A percentile compares a stretch with the other conserved stretches of the same genome.
phyloP scores from a whole-genome alignment of 2,888 invertebrate species.

The Spilosoma lubricipeda region DNA sequence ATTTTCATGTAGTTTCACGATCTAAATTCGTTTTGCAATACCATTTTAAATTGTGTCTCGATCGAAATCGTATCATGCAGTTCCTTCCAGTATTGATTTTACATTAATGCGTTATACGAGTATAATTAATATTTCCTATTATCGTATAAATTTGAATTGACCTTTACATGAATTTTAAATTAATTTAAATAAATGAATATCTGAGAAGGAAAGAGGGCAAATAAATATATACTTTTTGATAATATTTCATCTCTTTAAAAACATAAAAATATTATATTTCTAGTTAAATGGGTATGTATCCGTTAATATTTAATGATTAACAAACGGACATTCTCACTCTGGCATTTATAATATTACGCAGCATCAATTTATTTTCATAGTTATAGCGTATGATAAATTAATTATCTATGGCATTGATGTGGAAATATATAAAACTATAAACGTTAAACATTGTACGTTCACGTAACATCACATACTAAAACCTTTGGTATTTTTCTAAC shows the following conservation, averaged over 20 bases:
- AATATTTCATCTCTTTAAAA: neutral
- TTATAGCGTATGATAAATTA: neutral
- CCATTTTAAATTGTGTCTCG: neutral
- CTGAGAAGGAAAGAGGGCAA: neutral
- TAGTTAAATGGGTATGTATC: neutral
- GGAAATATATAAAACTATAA: neutral
- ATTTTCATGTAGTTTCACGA: too few relatives aligned
- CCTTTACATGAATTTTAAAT: neutral
- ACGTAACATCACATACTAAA: neutral
- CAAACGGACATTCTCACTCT: neutral
- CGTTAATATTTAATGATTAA: neutral
- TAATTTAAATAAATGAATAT: neutral
- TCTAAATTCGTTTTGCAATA: too few relatives aligned
- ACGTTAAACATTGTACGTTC: too few relatives aligned
- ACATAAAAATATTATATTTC: too few relatives aligned
- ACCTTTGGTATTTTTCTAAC: neutral
- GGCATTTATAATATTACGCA: constrained; percentile 3
- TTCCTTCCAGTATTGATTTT: neutral
- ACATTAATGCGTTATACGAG: neutral
- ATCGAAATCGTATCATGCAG: neutral
- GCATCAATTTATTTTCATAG: neutral
- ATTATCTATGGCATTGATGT: neutral
- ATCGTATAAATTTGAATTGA: neutral
- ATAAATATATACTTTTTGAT: neutral
- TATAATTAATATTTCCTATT: neutral